Evolutionary conservation across 1,140 invertebrate genomes (phyloP), one percentile per base, ranked within the genome.

Genomic region (Leucophenga varia): DNA sequence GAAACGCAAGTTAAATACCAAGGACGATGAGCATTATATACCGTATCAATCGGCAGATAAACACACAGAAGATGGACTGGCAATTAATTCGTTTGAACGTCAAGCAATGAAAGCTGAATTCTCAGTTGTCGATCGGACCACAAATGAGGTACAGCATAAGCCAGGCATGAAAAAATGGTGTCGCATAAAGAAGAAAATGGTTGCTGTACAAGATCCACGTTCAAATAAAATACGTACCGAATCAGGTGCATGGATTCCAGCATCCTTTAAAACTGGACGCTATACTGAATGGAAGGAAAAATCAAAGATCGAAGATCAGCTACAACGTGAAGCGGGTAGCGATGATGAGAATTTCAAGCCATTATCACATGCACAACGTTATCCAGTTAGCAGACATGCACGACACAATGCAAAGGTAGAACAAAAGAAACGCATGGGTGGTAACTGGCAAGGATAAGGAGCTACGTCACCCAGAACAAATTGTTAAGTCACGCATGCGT

Each of bases 201-300:
- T 96, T n/a, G 80, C 81, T 12, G 76, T 84, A 7, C 82, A 86
- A 76, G 79, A 86, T 67, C 67, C 76, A 2, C 84, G 84, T 51
- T 75, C 79, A 14, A 87, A 86, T 37, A 94, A 92, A 78, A 96
- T 98, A 54, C 87, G 86, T 53, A 97, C 95, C 3, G 96, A 99
- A 77, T 94, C 91, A 43, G 96, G 96, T 8, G 85, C 83, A 1
- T 92, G 91, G 85, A 95, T 99, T 58, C 86, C 93, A 2, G 93
- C 95, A 1, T 89, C 90, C 0, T 98, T 93, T 74, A 97, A 97
- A 76, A 89, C 89, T 38, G 87, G 94, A 52, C 79, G 88, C 51
- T 98, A 97, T 74, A 82, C 84, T 37, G 80, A 86, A 28, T 98
- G 95, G 95, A 86, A 89, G 58, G 84, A 91, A 49, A 89, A 87